Evolutionary conservation across 2,113 vertebrate species (phyloP).

Genomic region (Martes martes): DNA sequence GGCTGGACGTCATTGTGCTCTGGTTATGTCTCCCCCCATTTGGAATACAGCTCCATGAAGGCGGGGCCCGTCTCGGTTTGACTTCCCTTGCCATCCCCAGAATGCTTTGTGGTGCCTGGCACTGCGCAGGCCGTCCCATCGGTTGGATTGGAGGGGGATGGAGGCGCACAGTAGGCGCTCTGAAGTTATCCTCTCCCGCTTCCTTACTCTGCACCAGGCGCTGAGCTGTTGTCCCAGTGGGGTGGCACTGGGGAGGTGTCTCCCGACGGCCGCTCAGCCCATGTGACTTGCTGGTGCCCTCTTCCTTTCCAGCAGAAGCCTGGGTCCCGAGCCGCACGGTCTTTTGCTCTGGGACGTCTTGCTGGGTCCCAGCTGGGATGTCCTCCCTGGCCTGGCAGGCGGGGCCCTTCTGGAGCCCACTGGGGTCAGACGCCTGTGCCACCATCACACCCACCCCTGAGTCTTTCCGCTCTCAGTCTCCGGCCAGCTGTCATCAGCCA

Average conservation of each 20-base stretch:
- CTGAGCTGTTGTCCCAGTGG: background rate
- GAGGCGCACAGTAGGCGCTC: background rate
- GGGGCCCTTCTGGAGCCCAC: background rate
- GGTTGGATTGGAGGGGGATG: background rate
- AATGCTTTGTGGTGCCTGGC: fast-evolving
- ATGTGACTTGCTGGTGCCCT: background rate
- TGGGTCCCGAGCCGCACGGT: background rate
- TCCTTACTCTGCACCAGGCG: background rate
- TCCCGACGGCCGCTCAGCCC: background rate
- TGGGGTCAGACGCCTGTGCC: background rate
- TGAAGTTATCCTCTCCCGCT: background rate
- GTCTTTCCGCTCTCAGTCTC: background rate
- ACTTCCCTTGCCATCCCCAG: background rate
- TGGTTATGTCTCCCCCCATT: fast-evolving
- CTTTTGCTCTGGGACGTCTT: background rate
- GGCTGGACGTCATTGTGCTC: background rate
- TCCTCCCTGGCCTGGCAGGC: background rate
- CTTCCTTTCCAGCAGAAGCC: background rate
- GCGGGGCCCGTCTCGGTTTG: background rate
- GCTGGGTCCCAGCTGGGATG: background rate
- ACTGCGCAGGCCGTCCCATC: fast-evolving
- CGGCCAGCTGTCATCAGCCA: background rate
- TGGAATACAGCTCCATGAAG: background rate
- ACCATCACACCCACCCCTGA: background rate
- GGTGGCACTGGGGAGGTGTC: background rate